phyloP scores from a whole-genome alignment of 2,888 invertebrate species.

The Dryocosmus kuriphilus region DNA sequence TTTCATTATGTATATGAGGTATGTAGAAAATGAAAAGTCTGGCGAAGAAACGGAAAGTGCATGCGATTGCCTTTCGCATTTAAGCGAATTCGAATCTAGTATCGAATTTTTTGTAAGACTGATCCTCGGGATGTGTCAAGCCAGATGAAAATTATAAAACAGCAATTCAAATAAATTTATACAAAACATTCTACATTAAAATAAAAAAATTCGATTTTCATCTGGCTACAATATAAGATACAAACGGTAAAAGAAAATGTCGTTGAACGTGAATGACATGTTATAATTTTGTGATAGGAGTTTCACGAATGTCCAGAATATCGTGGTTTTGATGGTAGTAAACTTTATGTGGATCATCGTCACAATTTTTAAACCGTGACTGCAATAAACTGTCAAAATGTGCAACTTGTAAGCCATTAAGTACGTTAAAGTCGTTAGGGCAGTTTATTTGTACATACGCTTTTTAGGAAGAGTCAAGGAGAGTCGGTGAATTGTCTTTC shows the following conservation, averaged over 20 bases:
- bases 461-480: too few species aligned
- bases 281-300: conserved; percentile 48
- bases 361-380: not conserved
- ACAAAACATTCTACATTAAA: not conserved
- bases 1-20: not conserved
- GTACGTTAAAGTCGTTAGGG: not conserved
- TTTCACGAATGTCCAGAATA: conserved; percentile 32
- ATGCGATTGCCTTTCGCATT: not conserved
- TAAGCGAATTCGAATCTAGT: conserved; percentile 19
- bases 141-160: conserved; percentile 15
- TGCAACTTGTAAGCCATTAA: not conserved
- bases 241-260: not conserved
- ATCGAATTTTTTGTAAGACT: conserved; percentile 40
- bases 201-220: not conserved
- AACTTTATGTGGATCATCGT: not conserved
- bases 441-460: not conserved
- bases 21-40: conserved; percentile 2
- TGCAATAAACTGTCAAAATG: not conserved
- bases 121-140: conserved; percentile 24
- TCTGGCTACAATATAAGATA: not conserved
- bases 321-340: conserved; percentile 9
- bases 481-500: conserved; percentile 6
- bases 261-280: conserved; percentile 3
- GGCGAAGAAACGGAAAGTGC: not conserved
- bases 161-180: not conserved